A percentile compares a stretch with the other conserved stretches of the same genome.
These are phyloP conservation scores for Watsonalla binaria DNA, from an alignment of 2,888 invertebrate genomes.

Conservation along the genomic window DNA sequence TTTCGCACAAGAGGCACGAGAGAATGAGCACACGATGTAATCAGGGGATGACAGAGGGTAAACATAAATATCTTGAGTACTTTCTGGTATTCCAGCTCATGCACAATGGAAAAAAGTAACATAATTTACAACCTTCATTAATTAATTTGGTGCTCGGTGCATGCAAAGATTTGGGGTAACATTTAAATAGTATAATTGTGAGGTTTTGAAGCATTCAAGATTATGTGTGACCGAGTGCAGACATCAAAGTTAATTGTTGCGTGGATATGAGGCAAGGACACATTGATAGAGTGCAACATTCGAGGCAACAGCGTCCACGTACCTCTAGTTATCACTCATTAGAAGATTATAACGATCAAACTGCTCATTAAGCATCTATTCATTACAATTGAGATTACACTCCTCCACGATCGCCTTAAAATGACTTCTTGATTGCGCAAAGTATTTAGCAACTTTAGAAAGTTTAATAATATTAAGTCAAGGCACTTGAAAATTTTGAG, in stretches of 20 bases:
- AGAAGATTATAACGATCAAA: slow-evolving; percentile 4
- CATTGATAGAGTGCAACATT: slow-evolving; percentile 32
- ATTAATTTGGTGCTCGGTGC: slow-evolving; percentile 1
- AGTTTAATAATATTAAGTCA: slow-evolving; percentile 36
- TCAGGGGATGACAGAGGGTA: neutral
- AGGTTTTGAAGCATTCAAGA: slow-evolving; percentile 5
- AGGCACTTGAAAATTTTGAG: slow-evolving; percentile 61
- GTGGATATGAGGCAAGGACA: slow-evolving; percentile 24
- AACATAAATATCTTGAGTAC: neutral
- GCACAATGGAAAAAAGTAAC: neutral
- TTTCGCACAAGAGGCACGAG: neutral
- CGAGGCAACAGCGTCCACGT: slow-evolving; percentile 29
- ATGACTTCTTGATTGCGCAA: slow-evolving; percentile 13
- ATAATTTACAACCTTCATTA: neutral
- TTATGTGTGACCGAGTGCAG: slow-evolving; percentile 11
- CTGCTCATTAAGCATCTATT: neutral
- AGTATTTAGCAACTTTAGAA: slow-evolving; percentile 28
- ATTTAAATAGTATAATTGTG: slow-evolving; percentile 7
- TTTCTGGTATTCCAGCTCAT: neutral
- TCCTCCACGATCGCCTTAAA: slow-evolving; percentile 15
- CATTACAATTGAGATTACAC: slow-evolving; percentile 4
- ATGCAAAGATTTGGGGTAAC: slow-evolving; percentile 6
- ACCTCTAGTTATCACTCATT: slow-evolving; percentile 29
- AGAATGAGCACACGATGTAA: neutral
- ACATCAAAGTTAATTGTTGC: slow-evolving; percentile 3